These are phyloP conservation scores for Nematopogon swammerdamellus DNA, from an alignment of 2,888 invertebrate genomes.

Conservation along the genomic window DNA sequence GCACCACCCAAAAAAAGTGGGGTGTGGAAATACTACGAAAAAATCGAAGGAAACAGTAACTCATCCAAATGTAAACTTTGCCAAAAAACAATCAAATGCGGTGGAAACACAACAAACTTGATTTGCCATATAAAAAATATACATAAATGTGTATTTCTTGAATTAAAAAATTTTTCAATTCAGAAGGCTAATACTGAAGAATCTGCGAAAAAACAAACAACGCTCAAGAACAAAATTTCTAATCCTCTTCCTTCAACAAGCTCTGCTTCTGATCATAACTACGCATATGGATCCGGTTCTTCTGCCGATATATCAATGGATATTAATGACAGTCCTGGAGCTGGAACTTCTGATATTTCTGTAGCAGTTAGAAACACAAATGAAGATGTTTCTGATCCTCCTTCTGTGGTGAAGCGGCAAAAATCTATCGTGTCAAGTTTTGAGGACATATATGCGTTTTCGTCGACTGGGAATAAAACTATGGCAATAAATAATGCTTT, in stretches of 20 bases:
- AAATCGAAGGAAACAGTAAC: conserved; percentile 10
- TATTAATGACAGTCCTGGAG: background rate
- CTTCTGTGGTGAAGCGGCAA: conserved; percentile 5
- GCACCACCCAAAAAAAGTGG: conserved; percentile 10
- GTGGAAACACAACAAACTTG: conserved; percentile 14
- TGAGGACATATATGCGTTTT: conserved; percentile 10
- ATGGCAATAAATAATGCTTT: conserved; percentile 13
- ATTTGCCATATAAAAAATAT: conserved; percentile 11
- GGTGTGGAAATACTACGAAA: conserved; percentile 11
- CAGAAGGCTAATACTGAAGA: conserved; percentile 1
- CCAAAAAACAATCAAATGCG: conserved; percentile 8
- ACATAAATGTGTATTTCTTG: conserved; percentile 1
- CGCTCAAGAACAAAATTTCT: background rate
- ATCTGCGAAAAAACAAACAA: conserved; percentile 1
- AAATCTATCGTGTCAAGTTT: conserved; percentile 5
- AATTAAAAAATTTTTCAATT: conserved; percentile 1
- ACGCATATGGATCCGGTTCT: conserved; percentile 1
- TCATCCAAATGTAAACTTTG: conserved; percentile 9
- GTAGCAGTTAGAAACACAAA: conserved; percentile 4
- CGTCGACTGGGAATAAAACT: conserved; percentile 12
- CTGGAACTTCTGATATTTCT: conserved; percentile 1
- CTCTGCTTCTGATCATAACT: background rate
- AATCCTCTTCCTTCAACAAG: background rate
- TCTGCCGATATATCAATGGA: background rate
- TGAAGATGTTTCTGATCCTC: conserved; percentile 5